phyloP scores from a whole-genome alignment of 2,113 vertebrate genomes.

The Ariopsis seemanni region DNA sequence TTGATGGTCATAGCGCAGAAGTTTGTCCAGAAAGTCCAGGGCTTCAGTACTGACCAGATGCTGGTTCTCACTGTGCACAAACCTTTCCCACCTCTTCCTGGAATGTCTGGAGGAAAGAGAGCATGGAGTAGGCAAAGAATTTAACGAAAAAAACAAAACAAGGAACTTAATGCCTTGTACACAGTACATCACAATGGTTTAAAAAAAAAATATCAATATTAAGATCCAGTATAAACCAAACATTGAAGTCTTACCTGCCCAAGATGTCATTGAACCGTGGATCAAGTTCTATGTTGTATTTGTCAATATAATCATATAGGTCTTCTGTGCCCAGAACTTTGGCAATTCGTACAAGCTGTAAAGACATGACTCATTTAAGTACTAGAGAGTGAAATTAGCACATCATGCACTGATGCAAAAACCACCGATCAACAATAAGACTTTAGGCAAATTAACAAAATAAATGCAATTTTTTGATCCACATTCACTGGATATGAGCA shows the following conservation, averaged over 20 bases:
- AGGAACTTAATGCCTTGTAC: background rate
- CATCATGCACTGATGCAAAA: background rate
- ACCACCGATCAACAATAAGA: background rate
- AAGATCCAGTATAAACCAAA: background rate
- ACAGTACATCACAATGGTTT: too few relatives aligned
- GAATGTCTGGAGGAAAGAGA: constrained; percentile 59
- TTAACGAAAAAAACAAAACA: background rate
- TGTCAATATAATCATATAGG: constrained; percentile 71
- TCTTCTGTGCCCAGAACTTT: constrained; percentile 71
- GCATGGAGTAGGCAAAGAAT: background rate
- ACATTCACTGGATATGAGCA: too few relatives aligned
- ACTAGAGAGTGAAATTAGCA: background rate
- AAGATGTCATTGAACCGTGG: constrained; percentile 70
- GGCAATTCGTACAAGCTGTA: constrained; percentile 67
- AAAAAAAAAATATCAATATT: background rate
- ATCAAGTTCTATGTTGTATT: constrained; percentile 71
- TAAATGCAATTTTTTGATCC: background rate
- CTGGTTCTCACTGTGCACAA: constrained; percentile 73
- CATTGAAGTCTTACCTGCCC: constrained; percentile 59
- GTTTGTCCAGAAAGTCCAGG: constrained; percentile 68
- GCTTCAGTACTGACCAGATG: constrained; percentile 68
- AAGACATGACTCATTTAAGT: constrained; percentile 3
- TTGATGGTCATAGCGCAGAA: constrained; percentile 71
- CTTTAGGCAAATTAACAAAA: background rate
- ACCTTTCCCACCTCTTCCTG: constrained; percentile 70